Evolutionary conservation across 2,888 invertebrate genomes (phyloP).

Genomic region (Lagria hirta): DNA sequence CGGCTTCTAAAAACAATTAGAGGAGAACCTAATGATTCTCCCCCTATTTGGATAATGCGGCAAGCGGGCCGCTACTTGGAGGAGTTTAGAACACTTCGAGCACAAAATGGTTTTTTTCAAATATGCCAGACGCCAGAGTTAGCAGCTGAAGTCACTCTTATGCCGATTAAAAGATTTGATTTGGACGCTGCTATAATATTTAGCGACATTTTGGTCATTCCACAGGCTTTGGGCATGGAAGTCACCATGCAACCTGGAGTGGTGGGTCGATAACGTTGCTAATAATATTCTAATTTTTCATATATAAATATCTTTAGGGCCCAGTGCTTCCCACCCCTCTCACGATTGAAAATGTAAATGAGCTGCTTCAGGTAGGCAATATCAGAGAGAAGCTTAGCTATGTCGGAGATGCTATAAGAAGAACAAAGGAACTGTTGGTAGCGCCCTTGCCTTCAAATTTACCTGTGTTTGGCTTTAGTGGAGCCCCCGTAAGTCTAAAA

Average conservation of each 20-base stretch:
- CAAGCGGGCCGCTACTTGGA: constrained; percentile 97
- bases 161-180: constrained; percentile 80
- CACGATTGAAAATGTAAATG: constrained; percentile 65
- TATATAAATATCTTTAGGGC: constrained; percentile 61
- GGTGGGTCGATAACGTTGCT: constrained; percentile 61
- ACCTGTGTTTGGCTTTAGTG: constrained; percentile 92
- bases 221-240: constrained; percentile 88
- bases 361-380: constrained; percentile 67
- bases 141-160: constrained; percentile 91
- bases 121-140: constrained; percentile 87
- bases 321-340: constrained; percentile 85
- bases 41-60: constrained; percentile 98
- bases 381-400: constrained; percentile 75
- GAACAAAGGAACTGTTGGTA: constrained; percentile 83
- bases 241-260: constrained; percentile 90
- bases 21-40: constrained; percentile 80
- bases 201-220: constrained; percentile 95
- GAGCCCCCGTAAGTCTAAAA: constrained; percentile 84
- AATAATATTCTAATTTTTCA: background rate
- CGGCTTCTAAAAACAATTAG: constrained; percentile 80
- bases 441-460: constrained; percentile 94
- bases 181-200: constrained; percentile 98
- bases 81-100: constrained; percentile 76
- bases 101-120: constrained; percentile 86
- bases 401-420: constrained; percentile 92